Conservation (phyloP, 2,797 vertebrate genomes). For the Garrulus glandarius region DNA sequence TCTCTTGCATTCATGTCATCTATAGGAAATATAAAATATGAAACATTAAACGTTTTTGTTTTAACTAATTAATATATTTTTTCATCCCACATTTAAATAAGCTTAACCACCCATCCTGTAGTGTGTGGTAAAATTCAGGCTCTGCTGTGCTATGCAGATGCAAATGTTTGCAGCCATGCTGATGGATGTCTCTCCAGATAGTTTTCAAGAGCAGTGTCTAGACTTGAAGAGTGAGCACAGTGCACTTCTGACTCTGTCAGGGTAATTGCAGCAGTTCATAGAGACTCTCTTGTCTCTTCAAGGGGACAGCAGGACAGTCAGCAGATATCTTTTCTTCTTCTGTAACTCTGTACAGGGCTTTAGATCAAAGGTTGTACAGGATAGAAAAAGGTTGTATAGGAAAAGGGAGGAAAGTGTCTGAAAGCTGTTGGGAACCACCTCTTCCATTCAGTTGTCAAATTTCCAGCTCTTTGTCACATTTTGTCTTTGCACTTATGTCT, state of each 20-base stretch:
- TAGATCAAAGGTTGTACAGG: background rate
- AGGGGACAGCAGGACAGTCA: background rate
- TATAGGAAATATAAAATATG: background rate
- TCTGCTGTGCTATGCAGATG: background rate
- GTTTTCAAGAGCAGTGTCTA: background rate
- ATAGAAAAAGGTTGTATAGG: background rate
- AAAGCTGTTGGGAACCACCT: background rate
- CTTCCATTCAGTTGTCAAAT: background rate
- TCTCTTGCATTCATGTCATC: background rate
- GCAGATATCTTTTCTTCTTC: background rate
- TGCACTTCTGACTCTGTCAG: background rate
- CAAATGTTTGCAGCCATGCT: background rate
- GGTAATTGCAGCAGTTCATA: background rate
- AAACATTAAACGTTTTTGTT: background rate
- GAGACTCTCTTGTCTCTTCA: background rate
- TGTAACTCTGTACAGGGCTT: background rate
- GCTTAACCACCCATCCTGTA: background rate
- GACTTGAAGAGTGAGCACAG: background rate
- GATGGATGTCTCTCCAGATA: slow-evolving; percentile 31
- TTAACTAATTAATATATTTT: background rate
- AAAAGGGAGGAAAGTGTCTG: background rate
- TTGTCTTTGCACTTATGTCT: background rate
- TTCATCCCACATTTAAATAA: background rate
- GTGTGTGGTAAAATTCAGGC: background rate
- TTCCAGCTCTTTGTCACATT: background rate